A percentile compares a stretch with the other conserved stretches of the same genome.
phyloP scores from a whole-genome alignment of 2,113 vertebrate genomes.

The Dolichallabes microphthalmus region DNA sequence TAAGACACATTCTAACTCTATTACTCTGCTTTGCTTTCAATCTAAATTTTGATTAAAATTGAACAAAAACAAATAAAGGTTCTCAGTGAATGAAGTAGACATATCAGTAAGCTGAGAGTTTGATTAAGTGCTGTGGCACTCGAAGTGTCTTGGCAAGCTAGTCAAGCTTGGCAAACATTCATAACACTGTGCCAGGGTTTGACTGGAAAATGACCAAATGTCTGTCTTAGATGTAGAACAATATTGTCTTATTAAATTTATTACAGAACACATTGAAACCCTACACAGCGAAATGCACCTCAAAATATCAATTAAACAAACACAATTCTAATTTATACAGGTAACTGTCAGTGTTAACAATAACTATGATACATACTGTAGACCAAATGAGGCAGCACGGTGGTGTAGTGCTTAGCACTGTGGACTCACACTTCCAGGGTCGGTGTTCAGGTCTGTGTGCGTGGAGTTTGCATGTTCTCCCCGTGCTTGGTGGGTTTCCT shows the following conservation, averaged over 20 bases:
- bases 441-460: no score
- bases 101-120: slow-evolving; percentile 34
- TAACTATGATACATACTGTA: neutral
- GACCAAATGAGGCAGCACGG: neutral
- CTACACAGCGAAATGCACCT: neutral
- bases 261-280: neutral
- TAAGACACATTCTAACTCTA: slow-evolving; percentile 47
- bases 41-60: slow-evolving; percentile 28
- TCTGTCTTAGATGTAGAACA: neutral
- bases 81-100: slow-evolving; percentile 31
- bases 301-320: neutral
- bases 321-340: neutral
- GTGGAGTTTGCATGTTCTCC: no score
- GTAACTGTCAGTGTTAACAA: neutral
- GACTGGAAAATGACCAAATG: slow-evolving; percentile 35
- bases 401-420: no score
- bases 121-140: slow-evolving; percentile 35
- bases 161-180: neutral
- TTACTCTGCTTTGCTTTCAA: slow-evolving; percentile 19
- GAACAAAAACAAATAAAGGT: slow-evolving; percentile 32
- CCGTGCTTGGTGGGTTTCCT: no score
- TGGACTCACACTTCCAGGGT: no score
- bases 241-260: slow-evolving; percentile 8
- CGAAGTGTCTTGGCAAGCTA: slow-evolving; percentile 31
- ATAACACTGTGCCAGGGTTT: slow-evolving; percentile 5